Base-by-base conservation (phyloP, 2,797 vertebrate genomes). In the Salmo trutta region DNA sequence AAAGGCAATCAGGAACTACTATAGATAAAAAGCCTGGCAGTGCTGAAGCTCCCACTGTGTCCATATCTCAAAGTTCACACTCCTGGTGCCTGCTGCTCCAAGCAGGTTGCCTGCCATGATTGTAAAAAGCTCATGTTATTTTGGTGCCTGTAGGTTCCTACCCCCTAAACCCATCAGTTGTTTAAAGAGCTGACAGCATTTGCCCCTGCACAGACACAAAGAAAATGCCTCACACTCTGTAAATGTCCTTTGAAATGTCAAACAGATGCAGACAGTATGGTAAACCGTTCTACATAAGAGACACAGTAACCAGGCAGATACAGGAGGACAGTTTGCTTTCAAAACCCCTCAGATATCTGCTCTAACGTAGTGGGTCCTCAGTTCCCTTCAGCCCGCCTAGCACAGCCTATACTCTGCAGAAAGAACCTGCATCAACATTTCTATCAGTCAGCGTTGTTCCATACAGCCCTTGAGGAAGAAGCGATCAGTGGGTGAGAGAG, bases 401-500 rank as follows among this genome's bases (percentile, higher is more conserved):
- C 53, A 56, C 5, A 17, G 53, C 53, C 66, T 31, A 31, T 33
- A 33, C 3, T 29, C 66, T 36, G 31, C 5, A 66, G 2, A 15
- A 31, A 15, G 10, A 66, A 14, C n/a, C 64, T 27, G 66, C 29
- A 16, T 68, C 66, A 68, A 69, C 33, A 69, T 21, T 52, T 52
- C 47, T 71, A 71, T 71, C n/a, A 53, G 47, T 71, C 70, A 53
- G 41, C 47, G 21, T 16, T 71, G 70, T 71, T 52, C 70, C 47
- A 27, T 52, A 24, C 36, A 51, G 41, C 4, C 14, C 24, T 53
- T 15, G 6, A 53, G 47, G n/a, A 53, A 52, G 12, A 21, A 29
- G 71, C 15, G 24, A 3, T 27, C 19, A 53, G 7, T 27, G 27
- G 71, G 52, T 54, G 71, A 36, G 17, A 47, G 41, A 47, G 41